Base-by-base conservation (phyloP, 2,797 vertebrate genomes). In the Poecilia velifera region DNA sequence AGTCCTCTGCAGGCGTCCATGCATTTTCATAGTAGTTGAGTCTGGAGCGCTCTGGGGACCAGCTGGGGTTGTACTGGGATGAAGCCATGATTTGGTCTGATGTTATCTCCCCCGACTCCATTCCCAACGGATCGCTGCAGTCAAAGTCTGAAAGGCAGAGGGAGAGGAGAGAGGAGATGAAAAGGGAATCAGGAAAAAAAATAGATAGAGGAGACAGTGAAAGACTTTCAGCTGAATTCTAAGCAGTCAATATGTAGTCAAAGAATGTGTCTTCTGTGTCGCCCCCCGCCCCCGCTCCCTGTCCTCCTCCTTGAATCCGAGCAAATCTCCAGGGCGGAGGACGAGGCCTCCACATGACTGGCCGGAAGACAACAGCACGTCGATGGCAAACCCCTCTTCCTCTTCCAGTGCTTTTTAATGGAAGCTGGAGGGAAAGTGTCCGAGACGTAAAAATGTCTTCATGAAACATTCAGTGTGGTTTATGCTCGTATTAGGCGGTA, bases 11-110 rank as follows among this genome's bases (percentile, higher is more conserved):
- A 0, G 98, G 98, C 0, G 98, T 99, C 98, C 98, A 99, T 20
- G 97, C 98, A 2, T 99, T 99, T 90, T 99, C 98, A 4, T 96
- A 96, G 90, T 98, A 98, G 96, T 98, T 97, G 84, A 99, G 96
- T 79, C 98, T 95, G 73, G 98, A 98, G 51, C 98, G 97, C 92
- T 99, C 97, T 7, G 97, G 91, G 82, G 98, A 97, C 98, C 98
- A 99, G 94, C 96, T 97, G 84, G 95, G 91, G 1, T 97, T 98
- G 88, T 99, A 99, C 92, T 98, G 97, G 84, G 98, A 97, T 36
- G 98, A 99, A 74, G 97, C 97, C 34, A 95, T 94, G 92, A 99
- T 99, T 87, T 98, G 97, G 90, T 99, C 97, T 1, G 97, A 97
- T 70, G 97, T 95, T 90, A 99, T 98, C 93, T 98, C 98, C 78